Conservation (phyloP, 2,888 invertebrate species). For the Dasysyrphus albostriatus region DNA sequence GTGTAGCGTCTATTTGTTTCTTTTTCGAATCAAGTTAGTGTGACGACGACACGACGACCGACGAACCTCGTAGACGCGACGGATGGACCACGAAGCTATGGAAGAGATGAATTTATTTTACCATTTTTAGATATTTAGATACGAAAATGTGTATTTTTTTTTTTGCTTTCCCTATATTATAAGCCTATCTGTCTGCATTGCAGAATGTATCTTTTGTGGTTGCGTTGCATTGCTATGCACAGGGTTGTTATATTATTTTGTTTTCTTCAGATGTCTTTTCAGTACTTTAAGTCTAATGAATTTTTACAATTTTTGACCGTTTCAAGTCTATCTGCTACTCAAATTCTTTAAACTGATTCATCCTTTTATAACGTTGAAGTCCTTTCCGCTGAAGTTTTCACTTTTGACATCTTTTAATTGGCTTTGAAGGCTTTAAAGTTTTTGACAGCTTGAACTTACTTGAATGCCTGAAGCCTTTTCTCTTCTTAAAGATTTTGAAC, state of each 20-base stretch:
- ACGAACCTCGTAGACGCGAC: background rate
- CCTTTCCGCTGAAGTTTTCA: too few relatives aligned
- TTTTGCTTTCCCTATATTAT: background rate
- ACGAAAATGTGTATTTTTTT: constrained; percentile 34
- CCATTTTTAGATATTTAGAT: constrained; percentile 59
- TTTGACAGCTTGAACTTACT: too few relatives aligned
- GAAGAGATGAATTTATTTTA: constrained; percentile 43
- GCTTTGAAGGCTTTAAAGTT: too few relatives aligned
- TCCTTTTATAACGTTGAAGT: too few relatives aligned
- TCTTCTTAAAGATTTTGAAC: too few relatives aligned
- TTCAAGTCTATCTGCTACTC: too few relatives aligned
- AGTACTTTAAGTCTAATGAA: too few relatives aligned
- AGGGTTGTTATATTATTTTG: constrained; percentile 20
- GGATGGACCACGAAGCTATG: constrained; percentile 17
- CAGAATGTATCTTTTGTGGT: constrained; percentile 8
- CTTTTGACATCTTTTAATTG: too few relatives aligned
- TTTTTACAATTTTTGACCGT: too few relatives aligned
- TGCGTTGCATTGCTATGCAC: constrained; percentile 6
- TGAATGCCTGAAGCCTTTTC: too few relatives aligned
- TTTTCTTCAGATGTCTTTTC: background rate
- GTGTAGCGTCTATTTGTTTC: constrained; percentile 38
- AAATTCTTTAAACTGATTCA: too few relatives aligned
- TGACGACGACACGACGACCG: constrained; percentile 26
- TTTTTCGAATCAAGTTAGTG: constrained; percentile 51
- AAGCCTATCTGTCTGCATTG: constrained; percentile 28